These are phyloP conservation scores for Sphenodon punctatus DNA, from an alignment of 2,797 vertebrate genomes.

Conservation along the genomic window DNA sequence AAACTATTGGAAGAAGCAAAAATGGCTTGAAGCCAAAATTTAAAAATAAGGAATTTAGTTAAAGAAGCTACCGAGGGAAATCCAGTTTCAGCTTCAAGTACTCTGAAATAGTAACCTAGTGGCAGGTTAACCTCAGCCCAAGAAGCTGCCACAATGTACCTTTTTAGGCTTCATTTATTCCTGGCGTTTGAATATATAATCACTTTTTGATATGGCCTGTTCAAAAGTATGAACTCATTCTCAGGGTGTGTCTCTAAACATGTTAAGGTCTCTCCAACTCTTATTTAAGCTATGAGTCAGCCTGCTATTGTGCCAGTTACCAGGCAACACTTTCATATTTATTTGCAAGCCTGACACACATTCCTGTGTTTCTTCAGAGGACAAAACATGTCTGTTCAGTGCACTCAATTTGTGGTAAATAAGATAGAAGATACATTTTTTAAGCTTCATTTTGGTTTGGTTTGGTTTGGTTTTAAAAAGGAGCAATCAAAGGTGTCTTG, in stretches of 20 bases:
- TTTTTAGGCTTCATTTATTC: fast-evolving
- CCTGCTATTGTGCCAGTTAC: constrained; percentile 35
- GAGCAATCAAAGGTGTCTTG: neutral
- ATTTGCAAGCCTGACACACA: neutral
- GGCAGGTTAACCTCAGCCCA: no score
- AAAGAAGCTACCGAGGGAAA: no score
- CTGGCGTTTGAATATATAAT: fast-evolving
- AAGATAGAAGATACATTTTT: fast-evolving
- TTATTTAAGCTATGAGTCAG: constrained; percentile 8
- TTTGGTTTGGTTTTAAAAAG: neutral
- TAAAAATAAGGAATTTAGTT: no score
- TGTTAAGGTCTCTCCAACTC: neutral
- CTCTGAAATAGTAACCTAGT: neutral
- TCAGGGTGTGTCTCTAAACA: neutral
- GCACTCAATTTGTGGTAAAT: neutral
- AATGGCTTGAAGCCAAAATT: no score
- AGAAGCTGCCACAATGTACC: neutral
- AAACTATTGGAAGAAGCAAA: no score
- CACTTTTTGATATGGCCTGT: neutral
- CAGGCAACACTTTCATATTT: constrained; percentile 65
- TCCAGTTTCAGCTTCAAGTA: no score
- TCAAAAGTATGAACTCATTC: no score
- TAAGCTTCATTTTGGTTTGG: no score
- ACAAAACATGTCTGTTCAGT: constrained; percentile 15
- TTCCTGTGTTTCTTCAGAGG: neutral